These are phyloP conservation scores for Macaria notata DNA, from an alignment of 2,888 invertebrate genomes.

Conservation along the genomic window DNA sequence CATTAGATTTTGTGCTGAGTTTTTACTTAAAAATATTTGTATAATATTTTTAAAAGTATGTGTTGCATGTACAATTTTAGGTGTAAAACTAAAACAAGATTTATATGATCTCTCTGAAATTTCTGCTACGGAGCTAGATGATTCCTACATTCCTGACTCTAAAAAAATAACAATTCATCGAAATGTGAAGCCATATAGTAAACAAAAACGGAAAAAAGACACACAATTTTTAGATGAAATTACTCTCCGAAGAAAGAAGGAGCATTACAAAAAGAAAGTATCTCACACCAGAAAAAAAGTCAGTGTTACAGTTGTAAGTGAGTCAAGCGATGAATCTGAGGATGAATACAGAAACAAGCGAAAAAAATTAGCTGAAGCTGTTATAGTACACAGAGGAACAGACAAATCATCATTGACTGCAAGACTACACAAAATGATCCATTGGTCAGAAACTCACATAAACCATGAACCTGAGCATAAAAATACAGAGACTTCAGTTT, in stretches of 20 bases:
- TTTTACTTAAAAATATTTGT: background rate
- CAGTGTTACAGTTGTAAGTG: slow-evolving; percentile 47
- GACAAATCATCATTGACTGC: slow-evolving; percentile 67
- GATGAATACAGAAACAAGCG: slow-evolving; percentile 72
- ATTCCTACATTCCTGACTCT: slow-evolving; percentile 37
- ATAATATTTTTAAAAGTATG: background rate
- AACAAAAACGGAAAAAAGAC: slow-evolving; percentile 53
- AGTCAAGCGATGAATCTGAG: slow-evolving; percentile 71
- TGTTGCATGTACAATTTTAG: slow-evolving; percentile 41
- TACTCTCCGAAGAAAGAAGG: slow-evolving; percentile 40
- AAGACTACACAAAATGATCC: slow-evolving; percentile 68
- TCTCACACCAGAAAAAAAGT: slow-evolving; percentile 50
- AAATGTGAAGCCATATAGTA: slow-evolving; percentile 46
- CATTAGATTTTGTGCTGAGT: no score
- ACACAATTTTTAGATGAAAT: slow-evolving; percentile 31
- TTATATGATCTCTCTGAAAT: slow-evolving; percentile 59
- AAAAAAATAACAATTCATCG: slow-evolving; percentile 40
- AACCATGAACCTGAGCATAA: slow-evolving; percentile 32
- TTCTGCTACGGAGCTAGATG: slow-evolving; percentile 59
- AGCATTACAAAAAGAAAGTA: slow-evolving; percentile 49
- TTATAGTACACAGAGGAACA: slow-evolving; percentile 62
- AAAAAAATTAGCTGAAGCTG: slow-evolving; percentile 79
- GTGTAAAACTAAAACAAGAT: slow-evolving; percentile 42
- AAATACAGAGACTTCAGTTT: slow-evolving; percentile 27
- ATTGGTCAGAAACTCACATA: slow-evolving; percentile 41